These are phyloP conservation scores for Microplitis demolitor DNA, from an alignment of 1,140 invertebrate species.

Conservation along the genomic window DNA sequence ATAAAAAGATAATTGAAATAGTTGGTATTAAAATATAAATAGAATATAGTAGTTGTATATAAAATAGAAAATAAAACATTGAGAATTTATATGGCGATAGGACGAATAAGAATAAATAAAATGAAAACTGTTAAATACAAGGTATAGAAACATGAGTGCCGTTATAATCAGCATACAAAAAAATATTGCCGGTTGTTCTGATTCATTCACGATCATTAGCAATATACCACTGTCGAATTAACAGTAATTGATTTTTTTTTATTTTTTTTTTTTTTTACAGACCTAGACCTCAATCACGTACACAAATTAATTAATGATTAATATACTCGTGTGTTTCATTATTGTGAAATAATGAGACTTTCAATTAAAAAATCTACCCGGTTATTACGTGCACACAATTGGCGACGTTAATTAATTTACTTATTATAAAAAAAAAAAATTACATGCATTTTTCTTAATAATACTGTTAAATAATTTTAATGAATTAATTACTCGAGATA, in stretches of 20 bases:
- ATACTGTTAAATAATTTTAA: too few species aligned
- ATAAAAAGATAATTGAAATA: too few species aligned
- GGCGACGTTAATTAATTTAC: too few species aligned
- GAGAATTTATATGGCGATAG: neutral
- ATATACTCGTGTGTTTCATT: neutral
- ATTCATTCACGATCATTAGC: constrained; percentile 27
- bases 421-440: too few species aligned
- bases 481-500: too few species aligned
- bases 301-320: constrained; percentile 15
- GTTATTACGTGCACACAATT: too few species aligned
- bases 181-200: constrained; percentile 13
- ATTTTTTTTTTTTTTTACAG: neutral
- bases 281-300: neutral
- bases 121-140: constrained; percentile 23
- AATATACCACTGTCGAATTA: constrained; percentile 30
- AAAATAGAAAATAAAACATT: neutral
- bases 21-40: too few species aligned
- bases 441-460: too few species aligned
- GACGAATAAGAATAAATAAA: constrained; percentile 2
- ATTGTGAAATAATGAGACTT: too few species aligned
- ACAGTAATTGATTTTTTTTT: constrained; percentile 27
- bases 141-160: constrained; percentile 17
- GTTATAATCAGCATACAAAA: constrained; percentile 30
- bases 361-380: too few species aligned
- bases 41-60: too few species aligned